phyloP scores from a whole-genome alignment of 1,140 invertebrate species.

The Triops longicaudatus region DNA sequence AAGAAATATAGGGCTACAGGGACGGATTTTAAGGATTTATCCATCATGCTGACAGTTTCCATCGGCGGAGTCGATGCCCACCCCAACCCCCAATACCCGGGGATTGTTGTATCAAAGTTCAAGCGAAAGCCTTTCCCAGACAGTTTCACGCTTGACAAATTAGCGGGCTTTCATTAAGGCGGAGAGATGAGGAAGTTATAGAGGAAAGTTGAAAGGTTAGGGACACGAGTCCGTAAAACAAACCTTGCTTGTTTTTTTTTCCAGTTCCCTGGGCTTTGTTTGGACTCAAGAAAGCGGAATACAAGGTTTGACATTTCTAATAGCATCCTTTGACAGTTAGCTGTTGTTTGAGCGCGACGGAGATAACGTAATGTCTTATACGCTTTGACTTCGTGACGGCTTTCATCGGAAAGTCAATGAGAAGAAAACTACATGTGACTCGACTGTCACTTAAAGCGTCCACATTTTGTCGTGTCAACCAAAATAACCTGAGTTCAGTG shows the following conservation, averaged over 20 bases:
- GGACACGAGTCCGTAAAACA: neutral
- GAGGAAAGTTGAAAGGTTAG: neutral
- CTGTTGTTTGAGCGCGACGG: neutral
- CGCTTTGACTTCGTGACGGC: neutral
- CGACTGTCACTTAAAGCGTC: too few relatives aligned
- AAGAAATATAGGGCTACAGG: neutral
- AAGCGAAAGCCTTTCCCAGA: neutral
- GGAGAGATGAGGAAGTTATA: neutral
- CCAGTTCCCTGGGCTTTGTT: neutral
- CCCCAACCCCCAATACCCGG: neutral
- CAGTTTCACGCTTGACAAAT: conserved; percentile 15
- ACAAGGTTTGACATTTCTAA: neutral
- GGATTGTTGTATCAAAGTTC: neutral
- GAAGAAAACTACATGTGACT: too few relatives aligned
- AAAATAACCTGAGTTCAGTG: too few relatives aligned
- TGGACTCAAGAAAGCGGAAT: neutral
- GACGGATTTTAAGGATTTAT: conserved; percentile 7
- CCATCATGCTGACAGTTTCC: conserved; percentile 9
- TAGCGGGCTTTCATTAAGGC: neutral
- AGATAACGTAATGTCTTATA: neutral
- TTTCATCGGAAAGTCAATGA: too few relatives aligned
- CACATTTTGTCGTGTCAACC: too few relatives aligned
- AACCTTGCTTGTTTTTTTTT: neutral
- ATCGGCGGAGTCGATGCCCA: neutral
- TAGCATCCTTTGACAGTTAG: neutral